phyloP scores from a whole-genome alignment of 2,113 vertebrate genomes.

The Callospermophilus lateralis region DNA sequence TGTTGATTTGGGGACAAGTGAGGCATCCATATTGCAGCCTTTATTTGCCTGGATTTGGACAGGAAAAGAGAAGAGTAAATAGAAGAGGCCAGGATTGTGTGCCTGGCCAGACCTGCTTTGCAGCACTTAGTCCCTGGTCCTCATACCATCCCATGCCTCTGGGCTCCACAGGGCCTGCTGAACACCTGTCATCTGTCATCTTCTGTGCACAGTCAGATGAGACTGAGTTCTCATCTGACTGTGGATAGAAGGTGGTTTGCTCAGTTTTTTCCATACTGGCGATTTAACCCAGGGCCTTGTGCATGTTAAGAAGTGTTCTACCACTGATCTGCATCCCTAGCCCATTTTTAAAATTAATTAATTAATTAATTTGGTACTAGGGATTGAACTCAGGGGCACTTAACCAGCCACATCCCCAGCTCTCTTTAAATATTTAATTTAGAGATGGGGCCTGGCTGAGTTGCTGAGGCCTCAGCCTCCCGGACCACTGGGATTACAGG shows the following conservation, averaged over 20 bases:
- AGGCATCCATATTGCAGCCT: not conserved
- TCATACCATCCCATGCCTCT: not conserved
- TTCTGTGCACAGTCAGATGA: not conserved
- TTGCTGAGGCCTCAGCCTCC: no score
- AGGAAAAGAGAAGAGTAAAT: not conserved
- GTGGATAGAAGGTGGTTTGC: not conserved
- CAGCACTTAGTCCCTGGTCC: not conserved
- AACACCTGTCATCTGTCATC: not conserved
- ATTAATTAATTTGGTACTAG: no score
- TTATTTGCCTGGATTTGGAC: not conserved
- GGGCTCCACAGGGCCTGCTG: not conserved
- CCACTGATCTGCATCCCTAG: not conserved
- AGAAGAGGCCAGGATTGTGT: not conserved
- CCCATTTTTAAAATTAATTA: no score
- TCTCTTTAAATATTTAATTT: not conserved
- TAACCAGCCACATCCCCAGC: not conserved
- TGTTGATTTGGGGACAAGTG: not conserved
- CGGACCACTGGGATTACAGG: no score
- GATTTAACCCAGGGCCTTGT: not conserved
- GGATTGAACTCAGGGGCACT: no score
- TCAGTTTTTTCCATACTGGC: not conserved
- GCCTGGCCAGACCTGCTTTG: not conserved
- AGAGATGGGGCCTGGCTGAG: not conserved
- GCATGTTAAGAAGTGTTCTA: not conserved
- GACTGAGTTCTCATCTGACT: no score